phyloP scores from a whole-genome alignment of 2,797 vertebrate species.

The Malacoctenus gilli region DNA sequence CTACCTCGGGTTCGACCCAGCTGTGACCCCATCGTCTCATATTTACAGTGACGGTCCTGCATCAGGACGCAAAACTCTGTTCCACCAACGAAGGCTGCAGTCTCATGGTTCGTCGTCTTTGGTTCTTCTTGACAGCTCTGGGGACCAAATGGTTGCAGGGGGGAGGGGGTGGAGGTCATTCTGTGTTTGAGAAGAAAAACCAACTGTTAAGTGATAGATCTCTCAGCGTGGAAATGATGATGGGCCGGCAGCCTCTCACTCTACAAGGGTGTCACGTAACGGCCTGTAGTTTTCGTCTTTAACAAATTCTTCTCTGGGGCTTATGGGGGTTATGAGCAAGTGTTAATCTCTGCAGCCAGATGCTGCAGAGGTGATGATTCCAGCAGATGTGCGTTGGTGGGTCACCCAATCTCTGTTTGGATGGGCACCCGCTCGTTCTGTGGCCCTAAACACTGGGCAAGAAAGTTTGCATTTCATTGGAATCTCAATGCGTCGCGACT shows the following conservation, averaged over 20 bases:
- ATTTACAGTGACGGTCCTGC: too few relatives aligned
- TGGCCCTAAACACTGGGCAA: background rate
- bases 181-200: conserved; percentile 58
- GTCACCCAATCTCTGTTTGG: conserved; percentile 33
- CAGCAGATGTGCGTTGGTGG: conserved; percentile 72
- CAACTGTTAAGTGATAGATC: conserved; percentile 72
- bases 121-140: conserved; percentile 41
- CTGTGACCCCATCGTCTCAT: too few relatives aligned
- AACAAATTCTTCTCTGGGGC: conserved; percentile 66
- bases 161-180: conserved; percentile 41
- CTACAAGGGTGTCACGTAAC: conserved; percentile 65
- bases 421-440: conserved; percentile 13
- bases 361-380: conserved; percentile 73
- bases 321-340: conserved; percentile 53
- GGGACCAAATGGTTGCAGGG: conserved; percentile 67
- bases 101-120: conserved; percentile 45
- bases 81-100: background rate
- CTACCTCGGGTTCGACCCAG: too few relatives aligned
- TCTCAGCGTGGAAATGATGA: conserved; percentile 65
- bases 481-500: too few relatives aligned
- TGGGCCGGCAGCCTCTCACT: conserved; percentile 46
- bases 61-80: too few relatives aligned
- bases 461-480: too few relatives aligned
- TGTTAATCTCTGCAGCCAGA: conserved; percentile 74
- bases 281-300: conserved; percentile 45